Conservation (phyloP, 2,888 invertebrate species). For the Invenusta paracnida region DNA sequence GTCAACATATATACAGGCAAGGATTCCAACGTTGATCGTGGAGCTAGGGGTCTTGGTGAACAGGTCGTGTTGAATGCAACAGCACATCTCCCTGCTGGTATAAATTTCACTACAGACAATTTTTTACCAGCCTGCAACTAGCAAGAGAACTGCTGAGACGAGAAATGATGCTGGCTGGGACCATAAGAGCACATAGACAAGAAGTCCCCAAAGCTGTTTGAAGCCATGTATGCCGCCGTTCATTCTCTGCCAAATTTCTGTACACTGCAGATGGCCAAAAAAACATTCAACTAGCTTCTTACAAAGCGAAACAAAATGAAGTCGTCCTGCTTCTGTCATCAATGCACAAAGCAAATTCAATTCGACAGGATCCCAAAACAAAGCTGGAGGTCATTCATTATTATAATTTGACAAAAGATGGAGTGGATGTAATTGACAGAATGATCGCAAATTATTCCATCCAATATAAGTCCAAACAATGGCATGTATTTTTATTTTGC, state of each 20-base stretch:
- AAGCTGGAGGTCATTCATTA: not conserved
- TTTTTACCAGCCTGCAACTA: not conserved
- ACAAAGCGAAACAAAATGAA: not conserved
- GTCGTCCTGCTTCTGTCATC: not conserved
- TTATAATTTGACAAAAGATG: not conserved
- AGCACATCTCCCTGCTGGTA: not conserved
- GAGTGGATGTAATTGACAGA: not conserved
- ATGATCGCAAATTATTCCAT: not conserved
- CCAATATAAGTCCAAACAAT: not conserved
- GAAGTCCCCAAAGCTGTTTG: not conserved
- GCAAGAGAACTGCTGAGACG: not conserved
- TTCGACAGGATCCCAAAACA: not conserved
- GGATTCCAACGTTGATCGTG: not conserved
- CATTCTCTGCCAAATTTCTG: not conserved
- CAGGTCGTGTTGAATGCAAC: not conserved
- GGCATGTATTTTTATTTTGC: not conserved
- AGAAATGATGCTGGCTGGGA: not conserved
- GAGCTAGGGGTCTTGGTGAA: constrained; percentile 13
- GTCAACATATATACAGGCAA: not conserved
- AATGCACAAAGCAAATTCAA: no score
- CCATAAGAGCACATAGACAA: not conserved
- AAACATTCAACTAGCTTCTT: not conserved
- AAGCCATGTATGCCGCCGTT: not conserved
- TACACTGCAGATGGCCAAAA: not conserved
- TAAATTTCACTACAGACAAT: not conserved